Base-by-base conservation (phyloP, 2,888 invertebrate genomes). In the Mimumesa dahlbomi region DNA sequence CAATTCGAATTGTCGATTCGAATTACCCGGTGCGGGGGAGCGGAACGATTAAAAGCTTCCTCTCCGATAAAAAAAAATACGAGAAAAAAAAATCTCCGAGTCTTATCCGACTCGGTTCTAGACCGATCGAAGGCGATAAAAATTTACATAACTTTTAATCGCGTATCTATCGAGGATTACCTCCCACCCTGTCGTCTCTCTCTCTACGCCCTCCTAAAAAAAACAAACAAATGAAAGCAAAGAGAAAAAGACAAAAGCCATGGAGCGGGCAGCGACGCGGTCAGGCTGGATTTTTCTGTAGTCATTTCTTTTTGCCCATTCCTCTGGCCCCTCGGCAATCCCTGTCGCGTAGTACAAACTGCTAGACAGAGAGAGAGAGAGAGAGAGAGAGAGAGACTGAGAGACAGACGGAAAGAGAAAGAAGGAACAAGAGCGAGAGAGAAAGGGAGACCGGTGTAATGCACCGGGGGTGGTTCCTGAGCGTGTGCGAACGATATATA, bases 221-320 rank as follows among this genome's bases (percentile, higher is more conserved):
- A 52, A 34, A 34, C 4, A 25, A 5, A 34, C 31, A 14, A 21
- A 14, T 7, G 13, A 14, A 3, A 1, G n/a, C 0, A 29, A 42
- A 13, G 11, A 34, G 13, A 38, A 21, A 11, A 21, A 18, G 50
- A 36, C 7, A 36, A 18, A 19, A 14, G 40, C 25, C 31, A 18
- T 36, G 34, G 36, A 46, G 19, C 6, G 29, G 25, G 11, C 43
- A 21, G 49, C 45, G 34, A 38, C 50, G 62, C 59, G 73, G 53
- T 62, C 62, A 25, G 34, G 42, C 25, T 54, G 49, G 34, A 73
- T 70, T 73, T 73, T 75, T 71, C 62, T 42, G 48, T 62, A 49
- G 59, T 50, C 46, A 50, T 50, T 71, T 42, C 56, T 73, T 61
- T 67, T 59, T 29, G 46, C 43, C 56, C 31, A 7, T 54, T 31